Evolutionary conservation across 1,140 invertebrate species (phyloP), one percentile per base, ranked within the genome.

Genomic region (Octopus bimaculoides): DNA sequence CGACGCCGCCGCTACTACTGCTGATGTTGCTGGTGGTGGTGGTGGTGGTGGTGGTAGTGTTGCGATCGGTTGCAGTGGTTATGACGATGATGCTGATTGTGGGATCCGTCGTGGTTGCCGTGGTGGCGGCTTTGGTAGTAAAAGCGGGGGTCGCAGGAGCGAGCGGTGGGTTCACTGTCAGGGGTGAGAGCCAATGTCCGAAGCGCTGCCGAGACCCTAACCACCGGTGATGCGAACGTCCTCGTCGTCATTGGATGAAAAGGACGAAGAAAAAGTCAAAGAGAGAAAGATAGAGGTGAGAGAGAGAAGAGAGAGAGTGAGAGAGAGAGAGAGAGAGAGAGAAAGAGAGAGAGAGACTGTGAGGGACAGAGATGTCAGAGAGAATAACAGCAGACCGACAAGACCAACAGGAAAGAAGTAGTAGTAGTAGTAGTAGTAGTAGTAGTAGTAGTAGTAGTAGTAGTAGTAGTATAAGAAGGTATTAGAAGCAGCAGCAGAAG

Each of bases 251-350:
- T 20, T n/a, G 17, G 66, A 4, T 17, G 66, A n/a, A n/a, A 20
- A n/a, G 14, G 66, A 69, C 14, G 66, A n/a, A n/a, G 66, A n/a
- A 14, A 20, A 69, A 69, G 17, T 20, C 26, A 78, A 71, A 12
- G 20, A 41, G 74, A 61, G 54, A 74, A 5, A 73, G 78, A 73
- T 74, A 77, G 74, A 80, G 54, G 52, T 9, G 54, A 54, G 20
- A 52, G 75, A 17, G 54, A n/a, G 52, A 26, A 73, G 52, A 55
- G 75, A 80, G 79, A 80, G 56, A 76, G 79, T 66, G 75, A 80
- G 75, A 77, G 56, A 54, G 69, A 78, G 80, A 74, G 69, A 81
- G 17, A 69, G 17, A 12, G 26, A 20, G 4, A 6, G 8, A 5
- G 66, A 0, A 4, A 0, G 8, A 14, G 66, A 3, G 5, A 6